These are phyloP conservation scores for Andrena marginata DNA, from an alignment of 2,888 invertebrate species.

Conservation along the genomic window DNA sequence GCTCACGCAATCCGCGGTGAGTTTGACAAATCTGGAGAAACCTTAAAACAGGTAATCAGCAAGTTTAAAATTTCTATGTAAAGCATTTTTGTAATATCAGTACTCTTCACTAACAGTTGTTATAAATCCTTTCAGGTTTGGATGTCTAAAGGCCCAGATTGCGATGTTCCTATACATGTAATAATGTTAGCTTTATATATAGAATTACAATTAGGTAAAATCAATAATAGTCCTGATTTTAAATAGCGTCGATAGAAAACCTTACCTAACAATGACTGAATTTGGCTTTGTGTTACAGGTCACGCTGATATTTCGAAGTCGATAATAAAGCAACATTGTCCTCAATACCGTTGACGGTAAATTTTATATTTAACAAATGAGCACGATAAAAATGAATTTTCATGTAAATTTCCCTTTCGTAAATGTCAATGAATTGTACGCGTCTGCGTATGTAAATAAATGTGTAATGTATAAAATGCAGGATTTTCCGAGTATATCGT, in stretches of 20 bases:
- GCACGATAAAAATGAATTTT: constrained; percentile 6
- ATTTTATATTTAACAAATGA: constrained; percentile 16
- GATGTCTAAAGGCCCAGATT: constrained; percentile 85
- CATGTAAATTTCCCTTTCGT: constrained; percentile 27
- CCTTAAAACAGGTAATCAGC: constrained; percentile 83
- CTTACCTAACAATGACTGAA: constrained; percentile 5
- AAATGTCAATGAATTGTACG: constrained; percentile 28
- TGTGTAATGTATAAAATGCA: constrained; percentile 4
- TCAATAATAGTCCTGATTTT: constrained; percentile 18
- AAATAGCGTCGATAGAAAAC: background rate
- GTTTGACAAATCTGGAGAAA: constrained; percentile 88
- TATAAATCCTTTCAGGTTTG: constrained; percentile 84
- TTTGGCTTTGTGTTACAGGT: constrained; percentile 84
- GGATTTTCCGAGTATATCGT: background rate
- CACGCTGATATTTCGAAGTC: constrained; percentile 87
- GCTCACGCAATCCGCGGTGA: constrained; percentile 91
- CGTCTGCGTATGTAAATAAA: constrained; percentile 42
- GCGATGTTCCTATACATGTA: constrained; percentile 88
- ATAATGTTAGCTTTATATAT: constrained; percentile 89
- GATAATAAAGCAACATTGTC: constrained; percentile 88
- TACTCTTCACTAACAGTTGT: constrained; percentile 6
- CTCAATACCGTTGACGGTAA: constrained; percentile 82
- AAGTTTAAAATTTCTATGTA: background rate
- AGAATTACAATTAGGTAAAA: constrained; percentile 88
- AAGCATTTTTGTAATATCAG: background rate